Conservation (phyloP, 2,797 vertebrate species). For the Pangasius krempfi region DNA sequence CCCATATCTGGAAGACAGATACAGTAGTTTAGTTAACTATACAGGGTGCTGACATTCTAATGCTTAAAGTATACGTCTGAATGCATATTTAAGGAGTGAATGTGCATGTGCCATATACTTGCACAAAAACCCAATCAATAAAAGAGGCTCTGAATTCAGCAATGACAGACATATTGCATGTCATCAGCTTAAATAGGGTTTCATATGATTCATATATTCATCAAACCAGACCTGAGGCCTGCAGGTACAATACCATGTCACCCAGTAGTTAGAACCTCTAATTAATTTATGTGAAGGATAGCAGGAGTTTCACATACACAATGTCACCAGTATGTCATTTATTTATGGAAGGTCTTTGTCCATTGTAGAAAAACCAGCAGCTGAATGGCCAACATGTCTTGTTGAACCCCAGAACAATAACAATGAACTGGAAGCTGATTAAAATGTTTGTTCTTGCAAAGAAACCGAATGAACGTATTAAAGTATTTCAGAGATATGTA, state of each 20-base stretch:
- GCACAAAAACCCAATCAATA: constrained; percentile 56
- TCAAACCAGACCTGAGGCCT: constrained; percentile 65
- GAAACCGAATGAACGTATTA: constrained; percentile 2
- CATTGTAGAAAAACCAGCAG: neutral
- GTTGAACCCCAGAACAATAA: constrained; percentile 5
- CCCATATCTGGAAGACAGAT: neutral
- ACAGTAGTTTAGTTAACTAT: neutral
- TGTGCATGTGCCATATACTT: constrained; percentile 9
- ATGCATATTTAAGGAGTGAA: neutral
- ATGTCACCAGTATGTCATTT: neutral
- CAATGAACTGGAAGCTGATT: constrained; percentile 51
- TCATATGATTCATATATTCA: constrained; percentile 65
- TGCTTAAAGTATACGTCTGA: neutral
- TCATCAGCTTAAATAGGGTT: constrained; percentile 62
- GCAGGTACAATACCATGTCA: constrained; percentile 64
- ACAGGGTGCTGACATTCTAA: neutral
- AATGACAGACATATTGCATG: constrained; percentile 60
- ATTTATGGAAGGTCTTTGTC: constrained; percentile 15
- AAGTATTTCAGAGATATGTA: constrained; percentile 3
- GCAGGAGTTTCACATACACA: constrained; percentile 57
- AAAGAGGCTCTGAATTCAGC: constrained; percentile 58
- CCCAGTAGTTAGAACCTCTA: constrained; percentile 67
- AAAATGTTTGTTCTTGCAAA: neutral
- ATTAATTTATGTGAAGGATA: constrained; percentile 67
- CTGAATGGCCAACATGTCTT: neutral